Percentiles rank a stretch among this genome's conserved stretches.
phyloP scores from a whole-genome alignment of 1,140 invertebrate species.

The Ceratosolen solmsi region DNA sequence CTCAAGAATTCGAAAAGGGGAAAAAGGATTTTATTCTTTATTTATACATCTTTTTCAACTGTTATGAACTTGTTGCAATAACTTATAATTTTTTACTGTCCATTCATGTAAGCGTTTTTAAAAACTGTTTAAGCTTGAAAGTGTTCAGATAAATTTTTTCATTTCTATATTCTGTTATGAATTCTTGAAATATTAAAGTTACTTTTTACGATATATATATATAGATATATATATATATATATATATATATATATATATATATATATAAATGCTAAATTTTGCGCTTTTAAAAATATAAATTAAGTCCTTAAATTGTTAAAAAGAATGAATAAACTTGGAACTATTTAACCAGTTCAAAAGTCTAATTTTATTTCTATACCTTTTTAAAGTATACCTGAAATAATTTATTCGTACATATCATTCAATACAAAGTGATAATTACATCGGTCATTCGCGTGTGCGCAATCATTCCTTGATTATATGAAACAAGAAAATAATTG shows the following conservation, averaged over 20 bases:
- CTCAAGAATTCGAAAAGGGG: neutral
- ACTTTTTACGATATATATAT: neutral
- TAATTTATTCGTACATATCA: neutral
- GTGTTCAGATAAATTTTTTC: slow-evolving; percentile 27
- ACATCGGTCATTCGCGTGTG: neutral
- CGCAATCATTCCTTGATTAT: neutral
- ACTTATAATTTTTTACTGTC: slow-evolving; percentile 45
- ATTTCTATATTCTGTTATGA: slow-evolving; percentile 42
- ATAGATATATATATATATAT: neutral
- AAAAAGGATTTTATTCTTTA: slow-evolving; percentile 35
- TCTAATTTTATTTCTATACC: slow-evolving; percentile 43
- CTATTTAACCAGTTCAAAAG: slow-evolving; percentile 46
- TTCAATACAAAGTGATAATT: slow-evolving; percentile 14
- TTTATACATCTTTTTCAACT: slow-evolving; percentile 38
- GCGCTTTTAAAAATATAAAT: slow-evolving; percentile 25
- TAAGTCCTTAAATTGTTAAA: slow-evolving; percentile 41
- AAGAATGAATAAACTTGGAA: slow-evolving; percentile 41
- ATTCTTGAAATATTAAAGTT: slow-evolving; percentile 22
- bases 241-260: neutral
- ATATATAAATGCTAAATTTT: slow-evolving; percentile 14
- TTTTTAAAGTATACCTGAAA: slow-evolving; percentile 30
- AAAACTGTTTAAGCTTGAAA: slow-evolving; percentile 44
- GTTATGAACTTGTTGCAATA: slow-evolving; percentile 21
- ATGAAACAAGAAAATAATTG: neutral
- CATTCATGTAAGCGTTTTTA: slow-evolving; percentile 41